Evolutionary conservation across 2,113 vertebrate genomes (phyloP).

Genomic region (Crotalus horridus): DNA sequence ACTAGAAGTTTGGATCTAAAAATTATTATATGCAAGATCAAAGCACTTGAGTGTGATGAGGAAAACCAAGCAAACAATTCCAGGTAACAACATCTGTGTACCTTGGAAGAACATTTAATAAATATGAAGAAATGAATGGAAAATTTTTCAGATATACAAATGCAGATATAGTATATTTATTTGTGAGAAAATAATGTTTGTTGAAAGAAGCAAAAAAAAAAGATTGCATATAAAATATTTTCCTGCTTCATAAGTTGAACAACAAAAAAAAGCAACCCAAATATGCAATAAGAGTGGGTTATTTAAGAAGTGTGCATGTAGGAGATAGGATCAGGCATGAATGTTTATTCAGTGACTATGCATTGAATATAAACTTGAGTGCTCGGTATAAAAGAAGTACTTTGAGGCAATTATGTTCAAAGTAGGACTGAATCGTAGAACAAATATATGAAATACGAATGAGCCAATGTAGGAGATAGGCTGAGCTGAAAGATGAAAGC

Average conservation of each 20-base stretch:
- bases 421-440: not conserved
- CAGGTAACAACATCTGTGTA: not conserved
- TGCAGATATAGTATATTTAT: not conserved
- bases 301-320: not conserved
- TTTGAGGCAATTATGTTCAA: not conserved
- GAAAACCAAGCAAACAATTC: not conserved
- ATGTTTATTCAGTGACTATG: not conserved
- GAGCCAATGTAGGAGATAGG: not conserved
- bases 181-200: not conserved
- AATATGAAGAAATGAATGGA: not conserved
- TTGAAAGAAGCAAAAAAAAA: not conserved
- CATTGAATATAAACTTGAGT: not conserved
- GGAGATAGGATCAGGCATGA: not conserved
- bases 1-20: not conserved
- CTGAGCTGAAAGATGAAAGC: not conserved
- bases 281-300: not conserved
- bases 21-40: not conserved
- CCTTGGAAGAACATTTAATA: not conserved
- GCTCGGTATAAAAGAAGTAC: not conserved
- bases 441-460: not conserved
- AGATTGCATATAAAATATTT: not conserved
- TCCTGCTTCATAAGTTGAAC: not conserved
- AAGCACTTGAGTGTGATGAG: not conserved
- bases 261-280: not conserved
- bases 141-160: not conserved